Evolutionary conservation across 2,797 vertebrate species (phyloP).

Genomic region (Sus cebifrons): DNA sequence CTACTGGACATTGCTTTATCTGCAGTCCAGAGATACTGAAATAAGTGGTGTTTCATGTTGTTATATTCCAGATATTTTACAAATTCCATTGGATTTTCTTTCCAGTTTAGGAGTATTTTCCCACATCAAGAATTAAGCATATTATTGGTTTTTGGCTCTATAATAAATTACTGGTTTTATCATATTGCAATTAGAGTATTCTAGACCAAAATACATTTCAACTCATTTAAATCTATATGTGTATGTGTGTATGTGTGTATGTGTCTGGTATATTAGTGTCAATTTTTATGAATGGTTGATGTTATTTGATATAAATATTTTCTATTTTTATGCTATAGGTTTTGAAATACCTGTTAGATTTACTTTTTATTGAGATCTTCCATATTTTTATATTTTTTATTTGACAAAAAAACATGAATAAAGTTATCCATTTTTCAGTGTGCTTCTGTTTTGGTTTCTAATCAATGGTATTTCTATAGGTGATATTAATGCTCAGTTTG

Average conservation of each 20-base stretch:
- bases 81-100: neutral
- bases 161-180: neutral
- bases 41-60: neutral
- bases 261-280: neutral
- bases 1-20: neutral
- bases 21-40: neutral
- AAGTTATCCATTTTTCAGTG: neutral
- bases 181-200: neutral
- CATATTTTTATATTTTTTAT: neutral
- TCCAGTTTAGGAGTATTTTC: neutral
- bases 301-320: neutral
- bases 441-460: neutral
- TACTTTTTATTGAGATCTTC: neutral
- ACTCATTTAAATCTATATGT: too few relatives aligned
- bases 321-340: neutral
- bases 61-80: neutral
- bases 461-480: neutral
- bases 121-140: neutral
- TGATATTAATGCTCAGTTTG: neutral
- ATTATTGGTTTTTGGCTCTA: neutral
- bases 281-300: neutral
- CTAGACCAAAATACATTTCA: neutral
- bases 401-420: neutral
- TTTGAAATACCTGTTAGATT: neutral
- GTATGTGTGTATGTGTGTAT: neutral